Percentiles rank a stretch among this genome's conserved stretches.
Conservation (phyloP, 2,113 vertebrate genomes). For the Nanger granti region DNA sequence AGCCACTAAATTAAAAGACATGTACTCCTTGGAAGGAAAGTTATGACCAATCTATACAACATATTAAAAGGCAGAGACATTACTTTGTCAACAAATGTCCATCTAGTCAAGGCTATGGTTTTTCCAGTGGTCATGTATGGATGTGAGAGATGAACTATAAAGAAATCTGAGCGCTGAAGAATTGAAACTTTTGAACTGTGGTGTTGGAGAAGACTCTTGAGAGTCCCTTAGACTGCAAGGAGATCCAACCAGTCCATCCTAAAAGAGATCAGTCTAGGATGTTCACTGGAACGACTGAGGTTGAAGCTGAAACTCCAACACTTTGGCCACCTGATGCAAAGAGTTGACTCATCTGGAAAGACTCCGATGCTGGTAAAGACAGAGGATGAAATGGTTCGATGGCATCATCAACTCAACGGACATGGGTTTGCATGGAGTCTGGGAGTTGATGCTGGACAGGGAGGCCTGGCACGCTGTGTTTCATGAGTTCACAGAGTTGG, state of each 20-base stretch:
- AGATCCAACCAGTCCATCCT: background rate
- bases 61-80: too few species aligned
- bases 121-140: too few species aligned
- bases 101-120: too few species aligned
- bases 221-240: background rate
- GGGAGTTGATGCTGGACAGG: background rate
- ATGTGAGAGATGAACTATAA: too few species aligned
- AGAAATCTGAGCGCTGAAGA: background rate
- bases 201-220: background rate
- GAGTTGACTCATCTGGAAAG: background rate
- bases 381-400: background rate
- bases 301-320: background rate
- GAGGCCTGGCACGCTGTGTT: too few species aligned
- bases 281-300: background rate
- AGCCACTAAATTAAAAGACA: too few species aligned
- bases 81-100: too few species aligned
- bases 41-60: too few species aligned
- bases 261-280: background rate
- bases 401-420: background rate
- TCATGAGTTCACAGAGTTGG: rapidly evolving
- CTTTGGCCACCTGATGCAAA: background rate
- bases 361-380: background rate
- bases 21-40: too few species aligned
- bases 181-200: background rate
- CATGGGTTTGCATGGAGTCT: rapidly evolving